Evolutionary conservation across 2,888 invertebrate species (phyloP).

Genomic region (Blastobasis lacticolella): DNA sequence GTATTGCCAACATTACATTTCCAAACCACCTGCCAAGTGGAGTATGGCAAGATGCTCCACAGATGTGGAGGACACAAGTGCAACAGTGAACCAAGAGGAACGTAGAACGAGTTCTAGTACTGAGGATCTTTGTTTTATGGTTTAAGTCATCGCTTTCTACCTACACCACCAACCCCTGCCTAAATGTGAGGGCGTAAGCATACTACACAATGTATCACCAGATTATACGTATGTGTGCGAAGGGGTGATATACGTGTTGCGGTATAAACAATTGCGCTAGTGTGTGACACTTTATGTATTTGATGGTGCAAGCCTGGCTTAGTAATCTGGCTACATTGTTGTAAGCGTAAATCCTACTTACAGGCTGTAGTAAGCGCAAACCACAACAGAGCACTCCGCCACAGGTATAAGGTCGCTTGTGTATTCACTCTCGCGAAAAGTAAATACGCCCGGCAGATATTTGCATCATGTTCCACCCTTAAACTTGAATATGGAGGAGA

Average conservation of each 20-base stretch:
- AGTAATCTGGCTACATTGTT: conserved; percentile 5
- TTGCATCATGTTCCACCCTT: no score
- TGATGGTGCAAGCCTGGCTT: conserved; percentile 11
- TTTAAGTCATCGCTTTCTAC: neutral
- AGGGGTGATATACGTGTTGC: conserved; percentile 47
- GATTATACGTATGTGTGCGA: conserved; percentile 48
- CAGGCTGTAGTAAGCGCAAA: neutral
- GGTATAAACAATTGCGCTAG: conserved; percentile 23
- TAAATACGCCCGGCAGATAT: no score
- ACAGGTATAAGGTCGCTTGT: no score
- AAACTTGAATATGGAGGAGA: no score
- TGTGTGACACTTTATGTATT: conserved; percentile 25
- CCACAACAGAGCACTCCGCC: neutral
- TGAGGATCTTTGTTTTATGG: no score
- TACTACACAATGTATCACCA: conserved; percentile 59
- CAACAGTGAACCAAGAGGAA: no score
- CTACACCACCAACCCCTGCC: conserved; percentile 20
- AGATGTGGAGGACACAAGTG: no score
- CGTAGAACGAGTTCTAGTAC: no score
- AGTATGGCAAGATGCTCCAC: no score
- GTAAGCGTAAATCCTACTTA: conserved; percentile 1
- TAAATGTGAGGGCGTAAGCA: conserved; percentile 50
- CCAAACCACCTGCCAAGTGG: no score
- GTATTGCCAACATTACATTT: no score
- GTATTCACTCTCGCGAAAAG: no score